Conservation (phyloP, 2,113 vertebrate species). For the Siphamia tubifer region DNA sequence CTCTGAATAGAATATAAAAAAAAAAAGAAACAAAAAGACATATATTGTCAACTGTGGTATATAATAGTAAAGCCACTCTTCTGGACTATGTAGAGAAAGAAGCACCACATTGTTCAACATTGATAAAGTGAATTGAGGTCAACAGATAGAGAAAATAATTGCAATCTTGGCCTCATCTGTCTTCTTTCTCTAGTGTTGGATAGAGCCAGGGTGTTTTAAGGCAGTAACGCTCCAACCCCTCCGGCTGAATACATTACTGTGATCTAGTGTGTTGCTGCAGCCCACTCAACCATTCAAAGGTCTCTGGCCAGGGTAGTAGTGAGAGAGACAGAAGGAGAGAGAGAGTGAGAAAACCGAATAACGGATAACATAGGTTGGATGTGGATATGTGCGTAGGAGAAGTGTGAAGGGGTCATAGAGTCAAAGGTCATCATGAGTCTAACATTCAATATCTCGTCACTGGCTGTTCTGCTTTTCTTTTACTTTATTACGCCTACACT, state of each 20-base stretch:
- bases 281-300: conserved; percentile 65
- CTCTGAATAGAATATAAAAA: neutral
- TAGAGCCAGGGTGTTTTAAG: conserved; percentile 52
- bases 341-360: neutral
- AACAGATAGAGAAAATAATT: conserved; percentile 73
- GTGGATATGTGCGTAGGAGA: conserved; percentile 36
- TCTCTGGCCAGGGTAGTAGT: conserved; percentile 50
- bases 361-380: neutral
- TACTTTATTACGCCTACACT: conserved; percentile 47
- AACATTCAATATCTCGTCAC: conserved; percentile 17
- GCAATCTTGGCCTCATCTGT: conserved; percentile 64
- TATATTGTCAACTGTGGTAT: neutral
- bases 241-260: conserved; percentile 69
- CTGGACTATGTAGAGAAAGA: conserved; percentile 10
- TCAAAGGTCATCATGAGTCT: conserved; percentile 52
- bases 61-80: neutral
- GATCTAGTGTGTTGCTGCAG: conserved; percentile 59
- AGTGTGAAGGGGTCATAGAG: conserved; percentile 15
- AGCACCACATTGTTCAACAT: conserved; percentile 38
- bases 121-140: conserved; percentile 67
- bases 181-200: conserved; percentile 53
- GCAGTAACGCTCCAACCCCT: conserved; percentile 51
- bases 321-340: conserved; percentile 16
- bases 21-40: neutral
- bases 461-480: conserved; percentile 12